Base-by-base conservation (phyloP, 2,113 vertebrate species). In the Paralichthys olivaceus region DNA sequence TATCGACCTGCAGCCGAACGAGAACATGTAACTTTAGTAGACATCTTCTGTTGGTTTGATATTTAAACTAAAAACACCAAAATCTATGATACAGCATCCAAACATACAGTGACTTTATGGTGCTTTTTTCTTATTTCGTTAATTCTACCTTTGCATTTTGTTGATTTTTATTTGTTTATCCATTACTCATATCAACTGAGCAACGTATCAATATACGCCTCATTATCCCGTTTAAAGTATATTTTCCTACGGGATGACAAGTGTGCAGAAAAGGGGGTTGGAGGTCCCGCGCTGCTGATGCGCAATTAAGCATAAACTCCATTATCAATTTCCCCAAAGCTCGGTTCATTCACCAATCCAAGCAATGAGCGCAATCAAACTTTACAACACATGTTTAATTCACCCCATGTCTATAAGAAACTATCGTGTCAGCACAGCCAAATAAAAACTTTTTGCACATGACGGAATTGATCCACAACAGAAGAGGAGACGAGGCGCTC, bases 361-460 rank as follows among this genome's bases (percentile, higher is more conserved):
- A 70, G 15, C 23, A 5, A 67, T 0, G 17, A 4, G 55, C 1
- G 15, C 60, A 59, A 59, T 45, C 28, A 66, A 88, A 85, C 84
- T 88, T 87, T 29, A 60, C 15, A 45, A n/a, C 0, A 15, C 32
- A 20, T 19, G 28, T 59, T 60, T 22, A 9, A 32, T 59, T 59
- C 7, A 29, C 56, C 17, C 7, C 57, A 20, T 4, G 4, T 56
- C 13, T 34, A 12, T 7, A 61, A 20, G 7, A 22, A 61, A 61
- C 4, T 32, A 61, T 5, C 59, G 32, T 5, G 14, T 60, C 75
- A 56, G 34, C 63, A 34, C 13, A 25, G 45, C 17, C 62, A 45
- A 68, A 77, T 29, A 12, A 0, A 79, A 89, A 91, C 74, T 87
- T 86, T 68, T 45, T 37, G 23, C 62, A 17, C 13, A 15, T 15